Evolutionary conservation across 2,113 vertebrate genomes (phyloP).

Genomic region (Notothenia rossii): DNA sequence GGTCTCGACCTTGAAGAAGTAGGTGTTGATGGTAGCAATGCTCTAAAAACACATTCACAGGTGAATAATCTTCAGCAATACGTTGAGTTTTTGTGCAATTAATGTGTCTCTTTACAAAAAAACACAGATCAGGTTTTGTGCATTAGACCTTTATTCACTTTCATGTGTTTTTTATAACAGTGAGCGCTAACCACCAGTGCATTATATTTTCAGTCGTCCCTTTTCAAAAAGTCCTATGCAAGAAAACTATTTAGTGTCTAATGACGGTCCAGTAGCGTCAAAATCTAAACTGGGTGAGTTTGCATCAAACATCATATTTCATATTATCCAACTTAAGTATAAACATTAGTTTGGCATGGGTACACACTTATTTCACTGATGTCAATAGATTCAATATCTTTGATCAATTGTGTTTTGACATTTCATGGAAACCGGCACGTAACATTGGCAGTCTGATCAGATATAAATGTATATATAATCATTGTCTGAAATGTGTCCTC

Average conservation of each 20-base stretch:
- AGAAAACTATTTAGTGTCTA: constrained; percentile 17
- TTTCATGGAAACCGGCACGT: no score
- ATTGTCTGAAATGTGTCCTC: not conserved
- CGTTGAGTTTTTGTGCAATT: no score
- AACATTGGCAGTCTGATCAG: no score
- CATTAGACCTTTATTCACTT: constrained; percentile 41
- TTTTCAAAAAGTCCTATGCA: constrained; percentile 19
- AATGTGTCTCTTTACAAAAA: no score
- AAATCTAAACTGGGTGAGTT: not conserved
- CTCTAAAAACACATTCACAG: no score
- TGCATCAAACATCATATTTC: not conserved
- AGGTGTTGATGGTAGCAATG: no score
- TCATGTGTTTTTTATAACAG: constrained; percentile 16
- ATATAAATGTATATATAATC: no score
- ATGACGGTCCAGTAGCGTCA: not conserved
- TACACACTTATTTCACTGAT: no score
- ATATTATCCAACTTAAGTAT: not conserved
- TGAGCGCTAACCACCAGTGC: constrained; percentile 29
- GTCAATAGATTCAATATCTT: no score
- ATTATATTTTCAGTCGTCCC: constrained; percentile 37
- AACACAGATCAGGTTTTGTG: not conserved
- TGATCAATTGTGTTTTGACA: no score
- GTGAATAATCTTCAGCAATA: no score
- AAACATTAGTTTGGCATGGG: not conserved
- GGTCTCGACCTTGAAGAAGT: no score